Evolutionary conservation across 1,140 invertebrate species (phyloP), one percentile per base, ranked within the genome.

Genomic region (Alviniconcha marisindica): DNA sequence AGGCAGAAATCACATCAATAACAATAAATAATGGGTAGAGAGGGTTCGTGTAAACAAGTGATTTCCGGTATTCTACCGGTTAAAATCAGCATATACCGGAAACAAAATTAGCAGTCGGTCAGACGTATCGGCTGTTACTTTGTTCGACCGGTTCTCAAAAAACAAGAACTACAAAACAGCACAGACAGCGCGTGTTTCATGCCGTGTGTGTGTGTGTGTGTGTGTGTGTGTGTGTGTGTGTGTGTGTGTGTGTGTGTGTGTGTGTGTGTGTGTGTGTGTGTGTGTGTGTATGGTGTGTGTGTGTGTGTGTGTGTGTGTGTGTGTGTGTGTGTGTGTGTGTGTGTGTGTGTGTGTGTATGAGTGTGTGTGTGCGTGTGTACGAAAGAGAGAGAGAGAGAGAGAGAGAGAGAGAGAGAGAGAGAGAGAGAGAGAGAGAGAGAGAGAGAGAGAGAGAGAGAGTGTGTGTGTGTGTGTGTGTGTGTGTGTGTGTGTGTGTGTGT

Each of bases 161-260:
- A 60, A n/a, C 21, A 60, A n/a, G 18, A 60, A n/a, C 4, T 24
- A 24, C 21, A 60, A 24, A 4, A 15, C 28, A 12, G n/a, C n/a
- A 60, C 56, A 60, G 56, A 60, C 56, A n/a, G 15, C 28, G 7
- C 15, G 18, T 15, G 21, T 51, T 21, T 51, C 7, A 51, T 12
- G 48, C 21, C 7, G 10, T 71, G 31, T 71, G 36, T 36, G 36
- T 71, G 38, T 74, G 71, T 74, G 71, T 74, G 71, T 74, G 38
- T 74, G 71, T 74, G 71, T 74, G 71, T 74, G 71, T 42, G 71
- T 42, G 71, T 42, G 71, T 51, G 73, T 31, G 42, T 51, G 73
- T 51, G 73, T 76, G 73, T 76, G 73, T 76, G 63, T 42, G 66
- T 44, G 79, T 48, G 42, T 69, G 66, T 66, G 79, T 81, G 28